A percentile compares a stretch with the other conserved stretches of the same genome.
Evolutionary conservation across 2,888 invertebrate species (phyloP).

Genomic region (Diarsia rubi): DNA sequence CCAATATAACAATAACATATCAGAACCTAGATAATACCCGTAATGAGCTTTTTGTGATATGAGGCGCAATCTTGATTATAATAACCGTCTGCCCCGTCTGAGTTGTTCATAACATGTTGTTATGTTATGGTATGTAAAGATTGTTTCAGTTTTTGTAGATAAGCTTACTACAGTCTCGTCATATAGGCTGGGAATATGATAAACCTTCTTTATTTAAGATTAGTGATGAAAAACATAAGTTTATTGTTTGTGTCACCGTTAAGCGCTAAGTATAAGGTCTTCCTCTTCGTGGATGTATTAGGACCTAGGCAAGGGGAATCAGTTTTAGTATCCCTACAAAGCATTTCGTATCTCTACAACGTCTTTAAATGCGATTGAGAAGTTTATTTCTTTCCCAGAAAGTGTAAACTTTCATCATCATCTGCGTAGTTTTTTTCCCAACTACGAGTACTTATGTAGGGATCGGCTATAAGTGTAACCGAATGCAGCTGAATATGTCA

Average conservation of each 20-base stretch:
- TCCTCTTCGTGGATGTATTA: neutral
- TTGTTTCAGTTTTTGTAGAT: slow-evolving; percentile 13
- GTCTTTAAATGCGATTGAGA: neutral
- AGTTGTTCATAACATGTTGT: slow-evolving; percentile 50
- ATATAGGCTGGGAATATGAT: neutral
- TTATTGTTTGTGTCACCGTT: neutral
- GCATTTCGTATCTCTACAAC: neutral
- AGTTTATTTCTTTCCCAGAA: neutral
- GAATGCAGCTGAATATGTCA: neutral
- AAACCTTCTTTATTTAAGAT: neutral
- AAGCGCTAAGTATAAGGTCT: neutral
- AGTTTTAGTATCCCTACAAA: neutral
- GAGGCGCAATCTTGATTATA: slow-evolving; percentile 15
- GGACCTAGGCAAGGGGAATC: neutral
- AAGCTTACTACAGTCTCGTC: neutral
- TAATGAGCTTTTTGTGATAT: slow-evolving; percentile 57
- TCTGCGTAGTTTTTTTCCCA: neutral
- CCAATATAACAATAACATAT: slow-evolving; percentile 33
- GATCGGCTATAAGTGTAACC: neutral
- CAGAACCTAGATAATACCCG: slow-evolving; percentile 27
- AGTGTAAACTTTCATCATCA: neutral
- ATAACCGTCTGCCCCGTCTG: slow-evolving; percentile 29
- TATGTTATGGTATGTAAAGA: slow-evolving; percentile 40
- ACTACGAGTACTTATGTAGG: neutral
- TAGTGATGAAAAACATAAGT: neutral